Base-by-base conservation (phyloP, 1,140 invertebrate genomes). In the Apolygus lucorum region DNA sequence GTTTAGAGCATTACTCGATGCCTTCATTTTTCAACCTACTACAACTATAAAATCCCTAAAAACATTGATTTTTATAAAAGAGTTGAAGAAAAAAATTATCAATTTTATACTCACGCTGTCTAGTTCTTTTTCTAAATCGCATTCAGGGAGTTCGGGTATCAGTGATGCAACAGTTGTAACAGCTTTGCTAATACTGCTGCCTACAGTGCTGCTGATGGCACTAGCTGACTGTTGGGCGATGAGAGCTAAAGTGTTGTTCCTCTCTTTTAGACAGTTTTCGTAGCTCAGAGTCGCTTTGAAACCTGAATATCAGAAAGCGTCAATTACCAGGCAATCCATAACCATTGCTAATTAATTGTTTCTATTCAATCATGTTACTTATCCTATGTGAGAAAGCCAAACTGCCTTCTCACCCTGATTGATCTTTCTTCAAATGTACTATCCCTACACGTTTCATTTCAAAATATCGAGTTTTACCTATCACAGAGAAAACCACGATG, bases 401-500 rank as follows among this genome's bases (percentile, higher is more conserved):
- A n/a, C n/a, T n/a, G n/a, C n/a, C n/a, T n/a, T n/a, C n/a, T n/a
- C n/a, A n/a, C n/a, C n/a, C n/a, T n/a, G n/a, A n/a, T n/a, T n/a
- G n/a, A n/a, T n/a, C n/a, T n/a, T n/a, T n/a, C n/a, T n/a, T n/a
- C n/a, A n/a, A n/a, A n/a, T n/a, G n/a, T n/a, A n/a, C n/a, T n/a
- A n/a, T n/a, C n/a, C n/a, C n/a, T n/a, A n/a, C n/a, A n/a, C n/a
- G n/a, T n/a, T n/a, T n/a, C n/a, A n/a, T n/a, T n/a, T n/a, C n/a
- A n/a, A n/a, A n/a, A n/a, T n/a, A n/a, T n/a, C 8, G 27, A 65
- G 14, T 13, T 34, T 71, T 63, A 86, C 96, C 97, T 69, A 99
- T 93, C 21, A 99, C 92, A 0, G 95, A 95, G 77, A 99, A 99
- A 14, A 99, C 95, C 1, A 99, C 96, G 68, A 99, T 92, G 0